Base-by-base conservation (phyloP, 2,888 invertebrate genomes). In the Dexiosoma caninum region DNA sequence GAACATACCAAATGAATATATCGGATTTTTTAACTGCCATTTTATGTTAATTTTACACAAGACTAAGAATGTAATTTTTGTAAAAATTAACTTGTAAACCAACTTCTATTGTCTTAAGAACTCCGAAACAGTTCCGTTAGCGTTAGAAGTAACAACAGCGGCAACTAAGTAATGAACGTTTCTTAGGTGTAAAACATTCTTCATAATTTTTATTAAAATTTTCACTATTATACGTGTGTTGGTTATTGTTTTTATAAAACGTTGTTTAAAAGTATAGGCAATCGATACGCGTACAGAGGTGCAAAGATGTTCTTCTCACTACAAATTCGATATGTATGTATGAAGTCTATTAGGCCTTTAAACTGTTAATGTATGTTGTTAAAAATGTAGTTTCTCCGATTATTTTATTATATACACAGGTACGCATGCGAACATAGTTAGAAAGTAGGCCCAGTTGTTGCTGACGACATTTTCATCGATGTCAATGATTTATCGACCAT, bases 11-110 rank as follows among this genome's bases (percentile, higher is more conserved):
- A 80, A 88, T 88, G 55, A 88, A 79, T 23, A 91, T 83, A 88
- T 91, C 91, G 23, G 91, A 89, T 37, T 88, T 87, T 80, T 89
- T 88, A 84, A 88, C 88, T 42, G 87, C 86, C 91, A 89, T 89
- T 35, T 78, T 84, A 37, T 21, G 1, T 23, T 3, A 19, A 14
- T 10, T 37, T 8, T 8, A 4, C n/a, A 5, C 6, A 3, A 6
- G 3, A 27, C 27, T 27, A 27, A 6, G 27, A 27, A 27, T n/a
- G n/a, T n/a, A n/a, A n/a, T n/a, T n/a, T n/a, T n/a, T n/a, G n/a
- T n/a, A n/a, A n/a, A n/a, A n/a, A n/a, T n/a, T n/a, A n/a, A n/a
- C n/a, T n/a, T n/a, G n/a, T n/a, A n/a, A n/a, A n/a, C n/a, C n/a
- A n/a, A n/a, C n/a, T n/a, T n/a, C n/a, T n/a, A n/a, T n/a, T n/a